These are phyloP conservation scores for Labroides dimidiatus DNA, from an alignment of 2,797 vertebrate genomes.

Conservation along the genomic window DNA sequence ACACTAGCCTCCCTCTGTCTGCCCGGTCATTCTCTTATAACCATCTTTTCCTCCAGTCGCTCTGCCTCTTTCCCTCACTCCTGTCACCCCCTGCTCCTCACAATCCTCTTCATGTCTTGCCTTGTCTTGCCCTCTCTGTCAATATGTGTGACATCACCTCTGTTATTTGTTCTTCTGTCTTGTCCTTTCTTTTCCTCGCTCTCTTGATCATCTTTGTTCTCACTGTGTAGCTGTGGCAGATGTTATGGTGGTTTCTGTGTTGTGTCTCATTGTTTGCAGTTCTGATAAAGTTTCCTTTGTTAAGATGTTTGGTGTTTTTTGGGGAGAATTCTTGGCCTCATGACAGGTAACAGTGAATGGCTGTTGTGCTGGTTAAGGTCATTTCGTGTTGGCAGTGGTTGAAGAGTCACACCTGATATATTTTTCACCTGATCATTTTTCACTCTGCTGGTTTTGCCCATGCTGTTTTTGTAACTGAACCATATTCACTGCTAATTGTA, in stretches of 20 bases:
- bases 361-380: conserved; percentile 50
- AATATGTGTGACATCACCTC: conserved; percentile 69
- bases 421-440: conserved; percentile 14
- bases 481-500: too few species aligned
- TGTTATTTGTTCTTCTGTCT: conserved; percentile 63
- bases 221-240: conserved; percentile 29
- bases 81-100: conserved; percentile 31
- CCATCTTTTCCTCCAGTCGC: conserved; percentile 41
- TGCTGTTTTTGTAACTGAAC: too few species aligned
- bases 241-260: conserved; percentile 18
- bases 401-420: conserved; percentile 29
- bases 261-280: conserved; percentile 36
- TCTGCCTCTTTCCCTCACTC: conserved; percentile 32
- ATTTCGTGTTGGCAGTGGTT: conserved; percentile 21
- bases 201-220: conserved; percentile 49
- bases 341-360: conserved; percentile 46
- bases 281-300: conserved; percentile 34
- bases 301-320: conserved; percentile 37
- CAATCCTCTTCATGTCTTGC: conserved; percentile 49
- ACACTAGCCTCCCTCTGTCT: conserved; percentile 47
- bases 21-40: conserved; percentile 24
- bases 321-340: conserved; percentile 28
- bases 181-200: conserved; percentile 22
- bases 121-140: conserved; percentile 46
- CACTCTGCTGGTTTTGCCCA: neutral